Evolutionary conservation across 2,888 invertebrate genomes (phyloP).

Genomic region (Tachina fera): DNA sequence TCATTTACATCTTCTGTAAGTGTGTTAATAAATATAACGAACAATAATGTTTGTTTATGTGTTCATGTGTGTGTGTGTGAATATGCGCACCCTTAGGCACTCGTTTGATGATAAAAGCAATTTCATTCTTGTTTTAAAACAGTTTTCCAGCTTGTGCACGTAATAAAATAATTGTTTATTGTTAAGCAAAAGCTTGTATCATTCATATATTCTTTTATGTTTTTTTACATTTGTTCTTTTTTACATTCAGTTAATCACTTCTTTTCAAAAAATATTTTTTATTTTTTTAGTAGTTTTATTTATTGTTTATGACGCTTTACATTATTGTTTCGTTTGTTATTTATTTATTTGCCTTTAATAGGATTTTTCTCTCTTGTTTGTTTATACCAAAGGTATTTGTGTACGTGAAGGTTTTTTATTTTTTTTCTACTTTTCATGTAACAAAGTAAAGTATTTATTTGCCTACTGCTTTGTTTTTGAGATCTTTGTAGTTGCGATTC

Average conservation of each 20-base stretch:
- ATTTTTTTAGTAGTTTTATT: slow-evolving; percentile 8
- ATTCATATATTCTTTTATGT: background rate
- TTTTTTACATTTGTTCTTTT: slow-evolving; percentile 33
- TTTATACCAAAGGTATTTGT: background rate
- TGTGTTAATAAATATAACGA: background rate
- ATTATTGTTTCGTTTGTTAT: slow-evolving; percentile 35
- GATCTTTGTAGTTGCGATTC: slow-evolving; percentile 34
- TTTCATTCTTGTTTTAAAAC: background rate
- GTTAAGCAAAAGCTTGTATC: slow-evolving; percentile 12
- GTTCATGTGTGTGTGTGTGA: background rate
- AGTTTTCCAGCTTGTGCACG: background rate
- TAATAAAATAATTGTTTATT: slow-evolving; percentile 27
- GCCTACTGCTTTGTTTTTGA: slow-evolving; percentile 21
- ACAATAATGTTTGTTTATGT: slow-evolving; percentile 10
- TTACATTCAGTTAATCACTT: background rate
- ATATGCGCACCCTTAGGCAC: background rate
- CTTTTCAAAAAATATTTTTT: background rate
- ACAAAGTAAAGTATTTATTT: slow-evolving; percentile 33
- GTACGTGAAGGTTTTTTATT: background rate
- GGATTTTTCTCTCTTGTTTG: background rate
- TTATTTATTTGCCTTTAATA: slow-evolving; percentile 25
- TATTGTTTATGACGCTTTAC: slow-evolving; percentile 18
- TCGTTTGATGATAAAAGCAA: slow-evolving; percentile 8
- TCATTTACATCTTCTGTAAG: background rate
- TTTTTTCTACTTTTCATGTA: slow-evolving; percentile 7